phyloP scores from a whole-genome alignment of 2,113 vertebrate species.

The Edolisoma coerulescens region DNA sequence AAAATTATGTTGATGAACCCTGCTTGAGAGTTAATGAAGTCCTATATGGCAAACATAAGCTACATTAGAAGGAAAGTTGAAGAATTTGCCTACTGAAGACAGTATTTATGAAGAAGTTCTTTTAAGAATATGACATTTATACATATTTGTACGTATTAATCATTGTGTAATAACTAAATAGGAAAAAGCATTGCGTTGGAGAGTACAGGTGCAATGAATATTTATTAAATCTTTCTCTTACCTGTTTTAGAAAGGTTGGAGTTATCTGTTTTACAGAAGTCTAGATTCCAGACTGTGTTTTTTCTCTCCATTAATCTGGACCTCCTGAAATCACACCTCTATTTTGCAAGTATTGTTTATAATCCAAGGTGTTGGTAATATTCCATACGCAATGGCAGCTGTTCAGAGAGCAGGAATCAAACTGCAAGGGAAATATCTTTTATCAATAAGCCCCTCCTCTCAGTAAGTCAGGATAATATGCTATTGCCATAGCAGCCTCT shows the following conservation, averaged over 20 bases:
- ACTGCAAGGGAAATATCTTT: not conserved
- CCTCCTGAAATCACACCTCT: not conserved
- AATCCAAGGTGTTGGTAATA: not conserved
- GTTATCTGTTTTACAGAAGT: not conserved
- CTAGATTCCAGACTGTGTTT: not conserved
- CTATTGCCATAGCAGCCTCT: not conserved
- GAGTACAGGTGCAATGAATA: not conserved
- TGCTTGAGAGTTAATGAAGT: not conserved
- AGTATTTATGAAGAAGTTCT: not conserved
- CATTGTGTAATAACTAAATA: not conserved
- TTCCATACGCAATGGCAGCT: not conserved
- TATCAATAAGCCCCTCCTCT: constrained; percentile 41
- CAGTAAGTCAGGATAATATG: not conserved
- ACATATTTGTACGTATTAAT: not conserved
- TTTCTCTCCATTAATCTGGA: constrained; percentile 14
- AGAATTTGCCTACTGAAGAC: not conserved
- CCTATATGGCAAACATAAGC: not conserved
- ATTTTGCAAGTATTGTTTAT: not conserved
- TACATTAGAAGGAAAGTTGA: not conserved
- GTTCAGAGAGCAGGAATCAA: not conserved
- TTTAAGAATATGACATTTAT: not conserved
- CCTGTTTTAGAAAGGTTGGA: constrained; percentile 41
- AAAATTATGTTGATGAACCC: not conserved
- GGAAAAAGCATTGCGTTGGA: not conserved
- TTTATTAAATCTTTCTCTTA: constrained; percentile 29